phyloP scores from a whole-genome alignment of 2,797 vertebrate species.

The Falco concolor region DNA sequence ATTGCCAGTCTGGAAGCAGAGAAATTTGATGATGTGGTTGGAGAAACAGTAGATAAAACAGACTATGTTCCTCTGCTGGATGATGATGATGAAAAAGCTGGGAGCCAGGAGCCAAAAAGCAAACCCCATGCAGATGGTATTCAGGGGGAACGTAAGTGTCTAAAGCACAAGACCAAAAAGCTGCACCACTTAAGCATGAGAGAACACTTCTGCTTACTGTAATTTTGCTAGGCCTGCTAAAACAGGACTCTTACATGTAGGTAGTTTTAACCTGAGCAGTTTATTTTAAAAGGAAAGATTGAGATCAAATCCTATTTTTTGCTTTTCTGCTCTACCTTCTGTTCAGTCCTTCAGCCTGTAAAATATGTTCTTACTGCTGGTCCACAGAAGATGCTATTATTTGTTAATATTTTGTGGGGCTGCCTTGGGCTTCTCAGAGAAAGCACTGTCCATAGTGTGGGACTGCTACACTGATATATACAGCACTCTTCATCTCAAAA shows the following conservation, averaged over 20 bases:
- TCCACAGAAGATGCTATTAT: neutral
- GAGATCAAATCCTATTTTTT: neutral
- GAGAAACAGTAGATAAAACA: slow-evolving; percentile 89
- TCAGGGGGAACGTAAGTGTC: slow-evolving; percentile 66
- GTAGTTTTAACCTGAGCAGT: neutral
- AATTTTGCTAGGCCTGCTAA: accelerated
- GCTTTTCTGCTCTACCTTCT: neutral
- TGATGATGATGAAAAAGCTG: slow-evolving; percentile 66
- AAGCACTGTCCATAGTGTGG: accelerated
- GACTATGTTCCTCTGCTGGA: slow-evolving; percentile 91
- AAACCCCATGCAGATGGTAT: slow-evolving; percentile 47
- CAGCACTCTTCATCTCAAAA: neutral
- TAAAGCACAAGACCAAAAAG: neutral
- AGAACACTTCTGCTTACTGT: accelerated
- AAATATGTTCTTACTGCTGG: accelerated
- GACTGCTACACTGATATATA: accelerated
- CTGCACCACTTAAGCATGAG: accelerated
- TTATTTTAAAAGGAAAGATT: accelerated
- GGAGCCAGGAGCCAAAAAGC: slow-evolving; percentile 66
- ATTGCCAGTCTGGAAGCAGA: slow-evolving; percentile 88
- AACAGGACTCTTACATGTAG: accelerated
- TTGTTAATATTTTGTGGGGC: accelerated
- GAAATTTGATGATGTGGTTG: slow-evolving; percentile 86
- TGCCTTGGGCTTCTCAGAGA: neutral
- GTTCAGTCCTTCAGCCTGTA: neutral